Evolutionary conservation across 2,888 invertebrate species (phyloP).

Genomic region (Drosophila diplacantha): DNA sequence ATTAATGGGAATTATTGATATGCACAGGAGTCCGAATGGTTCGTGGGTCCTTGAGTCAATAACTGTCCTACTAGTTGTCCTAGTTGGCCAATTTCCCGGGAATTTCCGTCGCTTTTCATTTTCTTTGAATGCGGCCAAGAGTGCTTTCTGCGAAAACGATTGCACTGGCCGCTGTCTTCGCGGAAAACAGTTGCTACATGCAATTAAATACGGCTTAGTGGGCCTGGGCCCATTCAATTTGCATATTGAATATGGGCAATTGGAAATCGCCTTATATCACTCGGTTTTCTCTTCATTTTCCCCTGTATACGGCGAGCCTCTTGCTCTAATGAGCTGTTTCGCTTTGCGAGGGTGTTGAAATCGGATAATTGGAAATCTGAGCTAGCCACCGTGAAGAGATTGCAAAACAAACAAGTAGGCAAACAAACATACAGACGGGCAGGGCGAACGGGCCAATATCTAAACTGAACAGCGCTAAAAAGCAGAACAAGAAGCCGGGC

Average conservation of each 20-base stretch:
- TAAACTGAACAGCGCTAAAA: slow-evolving; percentile 6
- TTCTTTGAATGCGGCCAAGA: slow-evolving; percentile 38
- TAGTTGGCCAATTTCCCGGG: slow-evolving; percentile 26
- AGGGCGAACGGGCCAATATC: slow-evolving; percentile 4
- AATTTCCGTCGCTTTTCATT: slow-evolving; percentile 35
- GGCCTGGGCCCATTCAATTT: slow-evolving; percentile 29
- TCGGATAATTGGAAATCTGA: slow-evolving; percentile 48
- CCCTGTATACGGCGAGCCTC: slow-evolving; percentile 11
- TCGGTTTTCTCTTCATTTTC: background rate
- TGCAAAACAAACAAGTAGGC: slow-evolving; percentile 21
- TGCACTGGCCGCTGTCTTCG: slow-evolving; percentile 36
- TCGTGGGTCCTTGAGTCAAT: slow-evolving; percentile 30
- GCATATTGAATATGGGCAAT: slow-evolving; percentile 30
- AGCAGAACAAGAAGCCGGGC: slow-evolving; percentile 17
- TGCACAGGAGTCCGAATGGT: slow-evolving; percentile 2
- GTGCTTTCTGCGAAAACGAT: slow-evolving; percentile 53
- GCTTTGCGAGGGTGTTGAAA: slow-evolving; percentile 33
- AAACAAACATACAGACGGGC: background rate
- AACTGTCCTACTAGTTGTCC: slow-evolving; percentile 40
- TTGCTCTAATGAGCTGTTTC: slow-evolving; percentile 46
- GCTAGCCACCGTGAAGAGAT: slow-evolving; percentile 41
- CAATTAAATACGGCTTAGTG: slow-evolving; percentile 51
- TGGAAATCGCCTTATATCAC: slow-evolving; percentile 13
- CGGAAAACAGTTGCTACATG: slow-evolving; percentile 33
- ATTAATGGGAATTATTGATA: slow-evolving; percentile 40